phyloP scores from a whole-genome alignment of 2,888 invertebrate genomes.

The Thecophora atra region DNA sequence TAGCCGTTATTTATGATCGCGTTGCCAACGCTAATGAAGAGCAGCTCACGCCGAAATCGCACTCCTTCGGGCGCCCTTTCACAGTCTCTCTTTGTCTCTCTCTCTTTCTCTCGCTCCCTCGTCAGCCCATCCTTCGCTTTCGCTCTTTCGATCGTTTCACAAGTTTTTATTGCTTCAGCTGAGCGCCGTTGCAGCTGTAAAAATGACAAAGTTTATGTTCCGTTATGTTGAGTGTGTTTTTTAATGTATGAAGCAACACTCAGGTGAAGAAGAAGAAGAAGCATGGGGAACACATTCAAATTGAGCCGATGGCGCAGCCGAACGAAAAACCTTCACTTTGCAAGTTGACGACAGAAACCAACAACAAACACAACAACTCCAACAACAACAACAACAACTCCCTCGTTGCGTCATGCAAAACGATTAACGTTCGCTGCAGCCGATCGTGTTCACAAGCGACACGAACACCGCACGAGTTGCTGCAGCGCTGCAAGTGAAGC shows the following conservation, averaged over 20 bases:
- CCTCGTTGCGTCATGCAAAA: conserved; percentile 15
- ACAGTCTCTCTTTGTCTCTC: neutral
- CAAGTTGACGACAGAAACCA: neutral
- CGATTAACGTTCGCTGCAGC: conserved; percentile 20
- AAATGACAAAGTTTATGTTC: conserved; percentile 17
- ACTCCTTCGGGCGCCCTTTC: conserved; percentile 3
- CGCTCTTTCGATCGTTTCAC: conserved; percentile 28
- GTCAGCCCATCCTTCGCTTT: neutral
- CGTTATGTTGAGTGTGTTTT: conserved; percentile 7
- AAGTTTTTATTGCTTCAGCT: conserved; percentile 10
- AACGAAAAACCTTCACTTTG: neutral
- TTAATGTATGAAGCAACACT: neutral
- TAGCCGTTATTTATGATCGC: conserved; percentile 48
- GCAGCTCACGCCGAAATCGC: conserved; percentile 38
- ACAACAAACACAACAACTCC: conserved; percentile 3
- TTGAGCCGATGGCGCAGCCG: neutral
- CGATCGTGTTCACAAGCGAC: conserved; percentile 9
- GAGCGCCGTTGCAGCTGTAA: conserved; percentile 5
- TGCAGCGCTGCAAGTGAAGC: neutral
- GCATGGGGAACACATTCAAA: no score
- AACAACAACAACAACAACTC: conserved; percentile 6
- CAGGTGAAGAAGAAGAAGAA: no score
- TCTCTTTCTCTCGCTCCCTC: neutral
- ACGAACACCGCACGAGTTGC: neutral
- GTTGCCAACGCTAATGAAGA: conserved; percentile 45